phyloP scores from a whole-genome alignment of 2,888 invertebrate genomes.

The Limnephilus auricula region DNA sequence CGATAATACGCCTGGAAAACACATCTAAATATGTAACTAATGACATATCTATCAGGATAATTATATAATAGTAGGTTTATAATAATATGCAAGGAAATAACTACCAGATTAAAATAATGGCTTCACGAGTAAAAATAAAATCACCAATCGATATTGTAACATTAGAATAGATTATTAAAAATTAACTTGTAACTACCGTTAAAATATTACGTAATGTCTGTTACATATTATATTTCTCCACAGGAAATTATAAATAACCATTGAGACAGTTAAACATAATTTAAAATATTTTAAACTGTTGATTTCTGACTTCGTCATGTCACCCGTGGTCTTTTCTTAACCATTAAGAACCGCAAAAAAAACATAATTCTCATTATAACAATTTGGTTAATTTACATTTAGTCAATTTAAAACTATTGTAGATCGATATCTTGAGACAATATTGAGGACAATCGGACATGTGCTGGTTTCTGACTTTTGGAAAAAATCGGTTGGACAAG shows the following conservation, averaged over 20 bases:
- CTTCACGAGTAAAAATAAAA: neutral
- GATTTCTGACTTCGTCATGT: neutral
- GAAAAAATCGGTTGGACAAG: constrained; percentile 41
- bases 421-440: constrained; percentile 27
- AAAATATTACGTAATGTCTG: neutral
- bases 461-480: neutral
- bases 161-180: neutral
- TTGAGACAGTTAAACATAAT: neutral
- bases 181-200: neutral
- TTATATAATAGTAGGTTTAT: neutral
- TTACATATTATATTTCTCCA: neutral
- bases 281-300: neutral
- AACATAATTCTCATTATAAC: neutral
- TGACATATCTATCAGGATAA: neutral
- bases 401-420: constrained; percentile 33
- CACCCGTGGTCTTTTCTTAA: neutral
- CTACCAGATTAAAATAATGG: neutral
- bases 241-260: neutral
- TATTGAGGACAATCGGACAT: constrained; percentile 43
- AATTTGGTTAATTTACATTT: constrained; percentile 29
- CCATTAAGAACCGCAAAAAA: neutral
- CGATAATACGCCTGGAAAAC: neutral
- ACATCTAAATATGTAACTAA: neutral
- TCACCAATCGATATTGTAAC: neutral
- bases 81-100: neutral